phyloP scores from a whole-genome alignment of 1,140 invertebrate species.

The Archegozetes longisetosus region DNA sequence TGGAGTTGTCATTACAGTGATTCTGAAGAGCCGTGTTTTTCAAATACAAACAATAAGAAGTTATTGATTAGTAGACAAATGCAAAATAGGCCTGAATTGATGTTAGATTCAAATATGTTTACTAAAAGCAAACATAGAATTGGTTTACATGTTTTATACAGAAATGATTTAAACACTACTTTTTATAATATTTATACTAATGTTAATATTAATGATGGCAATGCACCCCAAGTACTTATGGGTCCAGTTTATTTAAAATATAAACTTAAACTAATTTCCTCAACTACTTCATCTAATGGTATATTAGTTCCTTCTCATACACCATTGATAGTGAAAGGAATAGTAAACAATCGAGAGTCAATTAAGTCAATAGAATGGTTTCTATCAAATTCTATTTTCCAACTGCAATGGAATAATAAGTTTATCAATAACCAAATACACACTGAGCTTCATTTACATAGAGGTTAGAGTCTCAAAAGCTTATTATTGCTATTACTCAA shows the following conservation, averaged over 20 bases:
- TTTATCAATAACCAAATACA: slow-evolving; percentile 4
- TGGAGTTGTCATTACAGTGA: slow-evolving; percentile 20
- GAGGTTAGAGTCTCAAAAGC: slow-evolving; percentile 1
- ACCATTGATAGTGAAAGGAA: slow-evolving; percentile 2
- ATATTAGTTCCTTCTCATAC: slow-evolving; percentile 13
- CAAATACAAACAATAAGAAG: slow-evolving; percentile 11
- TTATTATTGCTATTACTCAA: too few species aligned
- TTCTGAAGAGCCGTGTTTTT: slow-evolving; percentile 11
- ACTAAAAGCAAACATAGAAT: slow-evolving; percentile 16
- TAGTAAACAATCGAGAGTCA: neutral
- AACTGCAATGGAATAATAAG: slow-evolving; percentile 7
- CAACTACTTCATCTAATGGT: neutral
- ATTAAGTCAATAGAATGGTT: slow-evolving; percentile 3
- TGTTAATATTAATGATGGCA: slow-evolving; percentile 16
- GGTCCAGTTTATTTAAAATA: slow-evolving; percentile 13
- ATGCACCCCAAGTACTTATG: slow-evolving; percentile 19
- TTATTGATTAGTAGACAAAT: slow-evolving; percentile 14
- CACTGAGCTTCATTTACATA: slow-evolving; percentile 12
- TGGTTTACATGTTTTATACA: slow-evolving; percentile 20
- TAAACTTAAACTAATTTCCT: slow-evolving; percentile 6
- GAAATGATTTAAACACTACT: slow-evolving; percentile 13
- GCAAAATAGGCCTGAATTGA: slow-evolving; percentile 4
- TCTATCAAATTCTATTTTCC: slow-evolving; percentile 9
- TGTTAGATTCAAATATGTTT: slow-evolving; percentile 9
- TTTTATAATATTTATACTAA: slow-evolving; percentile 15